Evolutionary conservation across 2,113 vertebrate species (phyloP), one percentile per base, ranked within the genome.

Genomic region (Delphinapterus leucas): DNA sequence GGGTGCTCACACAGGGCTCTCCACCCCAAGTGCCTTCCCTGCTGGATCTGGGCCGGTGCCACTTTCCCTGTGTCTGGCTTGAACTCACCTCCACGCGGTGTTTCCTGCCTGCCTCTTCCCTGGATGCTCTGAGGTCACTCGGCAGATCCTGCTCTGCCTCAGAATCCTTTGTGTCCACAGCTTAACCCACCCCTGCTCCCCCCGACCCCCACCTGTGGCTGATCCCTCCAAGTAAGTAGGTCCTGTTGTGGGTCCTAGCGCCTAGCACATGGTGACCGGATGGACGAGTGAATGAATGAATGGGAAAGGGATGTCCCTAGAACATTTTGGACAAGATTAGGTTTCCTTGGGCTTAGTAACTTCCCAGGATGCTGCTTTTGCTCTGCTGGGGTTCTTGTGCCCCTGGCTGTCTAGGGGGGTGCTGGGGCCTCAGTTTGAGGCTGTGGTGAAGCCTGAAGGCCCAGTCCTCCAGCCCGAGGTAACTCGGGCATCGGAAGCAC

Each of bases 181-280:
- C 74, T 33, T 18, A 33, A 31, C 70, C 21, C 38, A 2, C 5
- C 17, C 8, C 8, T 0, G 6, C 41, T 36, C 31, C 74, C 31
- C 68, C 38, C 0, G 1, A 8, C 36, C 23, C 41, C 67, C 9
- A 70, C 44, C 60, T 11, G 0, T 5, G 6, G 73, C n/a, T 8
- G 2, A 13, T 20, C 5, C 17, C 44, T 44, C 65, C 28, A n/a
- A 17, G 13, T 38, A 58, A 17, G 13, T 33, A 25, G n/a, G 61
- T 38, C 20, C 65, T 80, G 17, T 67, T 20, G 25, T 47, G 49
- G 28, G 53, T 36, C 21, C 47, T 6, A 3, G 67, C 5, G 5
- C 31, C 67, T 6, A 1, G 58, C 3, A 1, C 58, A 0, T 25
- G 10, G 31, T 0, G n/a, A 25, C 28, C 0, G 21, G 20, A 23